phyloP scores from a whole-genome alignment of 2,888 invertebrate genomes.

The Melipona bicolor region DNA sequence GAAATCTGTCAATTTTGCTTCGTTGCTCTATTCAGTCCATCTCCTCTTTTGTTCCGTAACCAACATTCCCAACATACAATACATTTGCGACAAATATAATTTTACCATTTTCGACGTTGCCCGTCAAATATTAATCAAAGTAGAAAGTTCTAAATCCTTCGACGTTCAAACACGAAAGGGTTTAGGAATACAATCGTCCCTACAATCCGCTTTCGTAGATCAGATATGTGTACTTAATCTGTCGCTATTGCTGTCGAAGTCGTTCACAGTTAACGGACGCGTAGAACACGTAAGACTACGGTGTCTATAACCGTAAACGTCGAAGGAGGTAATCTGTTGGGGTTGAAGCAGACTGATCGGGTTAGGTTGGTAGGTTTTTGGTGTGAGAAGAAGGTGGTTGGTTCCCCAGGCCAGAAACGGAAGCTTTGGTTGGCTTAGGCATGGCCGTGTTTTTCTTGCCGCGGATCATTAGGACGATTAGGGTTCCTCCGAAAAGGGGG shows the following conservation, averaged over 20 bases:
- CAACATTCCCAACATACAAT: not conserved
- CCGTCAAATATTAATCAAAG: not conserved
- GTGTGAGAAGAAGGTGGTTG: conserved; percentile 75
- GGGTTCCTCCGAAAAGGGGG: conserved; percentile 80
- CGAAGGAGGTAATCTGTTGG: conserved; percentile 72
- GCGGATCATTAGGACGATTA: conserved; percentile 84
- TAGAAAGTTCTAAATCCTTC: not conserved
- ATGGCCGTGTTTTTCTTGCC: conserved; percentile 82
- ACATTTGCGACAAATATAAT: not conserved
- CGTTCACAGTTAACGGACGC: conserved; percentile 14
- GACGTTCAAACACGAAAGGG: not conserved
- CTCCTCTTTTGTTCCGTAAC: not conserved
- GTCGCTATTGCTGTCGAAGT: not conserved
- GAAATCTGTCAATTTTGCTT: not conserved
- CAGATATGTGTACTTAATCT: not conserved
- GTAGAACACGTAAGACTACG: conserved; percentile 33
- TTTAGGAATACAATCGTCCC: not conserved
- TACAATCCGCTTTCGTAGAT: not conserved
- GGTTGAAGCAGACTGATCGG: conserved; percentile 74
- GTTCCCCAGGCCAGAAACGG: conserved; percentile 75
- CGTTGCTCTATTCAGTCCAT: too few species aligned
- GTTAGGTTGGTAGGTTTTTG: conserved; percentile 73
- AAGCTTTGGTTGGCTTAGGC: conserved; percentile 81
- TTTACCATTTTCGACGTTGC: not conserved
- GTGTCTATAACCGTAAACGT: conserved; percentile 43